Evolutionary conservation across 2,113 vertebrate genomes (phyloP).

Genomic region (Odontophorus gujanensis): DNA sequence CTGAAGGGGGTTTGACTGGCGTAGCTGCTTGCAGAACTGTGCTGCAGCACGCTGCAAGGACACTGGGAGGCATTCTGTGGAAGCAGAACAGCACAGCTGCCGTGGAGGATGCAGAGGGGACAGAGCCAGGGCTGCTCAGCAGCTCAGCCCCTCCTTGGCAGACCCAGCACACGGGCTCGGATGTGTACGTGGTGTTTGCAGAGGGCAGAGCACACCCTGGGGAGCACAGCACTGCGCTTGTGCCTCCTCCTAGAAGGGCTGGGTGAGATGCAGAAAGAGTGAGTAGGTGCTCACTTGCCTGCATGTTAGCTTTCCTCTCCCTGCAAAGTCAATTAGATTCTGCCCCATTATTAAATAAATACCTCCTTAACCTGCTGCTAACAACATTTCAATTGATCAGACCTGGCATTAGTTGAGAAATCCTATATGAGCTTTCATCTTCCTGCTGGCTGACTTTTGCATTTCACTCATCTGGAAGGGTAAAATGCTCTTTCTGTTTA

Average conservation of each 20-base stretch:
- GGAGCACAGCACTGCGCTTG: not conserved
- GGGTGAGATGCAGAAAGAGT: not conserved
- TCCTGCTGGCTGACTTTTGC: not conserved
- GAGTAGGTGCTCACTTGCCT: not conserved
- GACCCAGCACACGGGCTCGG: not conserved
- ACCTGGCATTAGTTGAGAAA: not conserved
- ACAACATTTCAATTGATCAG: slow-evolving; percentile 29
- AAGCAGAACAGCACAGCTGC: not conserved
- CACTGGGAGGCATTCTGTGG: not conserved
- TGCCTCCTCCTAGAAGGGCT: not conserved
- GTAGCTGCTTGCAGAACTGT: not conserved
- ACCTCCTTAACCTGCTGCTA: slow-evolving; percentile 23
- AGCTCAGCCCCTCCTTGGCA: not conserved
- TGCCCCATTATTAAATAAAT: slow-evolving; percentile 31
- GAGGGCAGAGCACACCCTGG: fast-evolving
- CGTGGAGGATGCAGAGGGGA: fast-evolving
- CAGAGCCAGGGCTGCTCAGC: not conserved
- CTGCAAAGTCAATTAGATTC: slow-evolving; percentile 24
- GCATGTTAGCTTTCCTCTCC: not conserved
- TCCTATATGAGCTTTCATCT: slow-evolving; percentile 16
- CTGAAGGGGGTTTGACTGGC: not conserved
- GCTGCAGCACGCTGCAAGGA: not conserved
- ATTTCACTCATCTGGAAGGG: not conserved
- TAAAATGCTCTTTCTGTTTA: not conserved
- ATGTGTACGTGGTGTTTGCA: not conserved